These are phyloP conservation scores for Eristalinus sepulchralis DNA, from an alignment of 2,888 invertebrate species.

Conservation along the genomic window DNA sequence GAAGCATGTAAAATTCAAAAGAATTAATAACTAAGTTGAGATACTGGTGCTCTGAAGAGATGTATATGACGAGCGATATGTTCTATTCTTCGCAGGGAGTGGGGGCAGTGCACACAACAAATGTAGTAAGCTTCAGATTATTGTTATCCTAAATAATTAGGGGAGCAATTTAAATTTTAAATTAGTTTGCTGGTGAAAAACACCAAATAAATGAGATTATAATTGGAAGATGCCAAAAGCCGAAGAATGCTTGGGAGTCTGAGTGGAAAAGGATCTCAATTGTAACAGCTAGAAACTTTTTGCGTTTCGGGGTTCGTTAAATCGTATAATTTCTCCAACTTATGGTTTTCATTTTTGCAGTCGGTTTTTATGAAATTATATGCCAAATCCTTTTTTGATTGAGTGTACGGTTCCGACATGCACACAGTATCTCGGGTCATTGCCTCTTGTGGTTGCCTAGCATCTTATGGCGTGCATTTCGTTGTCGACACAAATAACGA, in stretches of 20 bases:
- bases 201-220: slow-evolving; percentile 35
- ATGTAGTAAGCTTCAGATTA: slow-evolving; percentile 59
- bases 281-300: neutral
- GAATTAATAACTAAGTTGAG: slow-evolving; percentile 67
- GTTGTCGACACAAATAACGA: neutral
- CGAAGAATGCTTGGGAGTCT: neutral
- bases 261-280: neutral
- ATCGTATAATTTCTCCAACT: neutral
- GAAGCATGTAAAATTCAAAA: slow-evolving; percentile 66
- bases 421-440: neutral
- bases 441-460: neutral
- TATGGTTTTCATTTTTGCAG: neutral
- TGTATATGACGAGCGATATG: neutral
- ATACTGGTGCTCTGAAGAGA: slow-evolving; percentile 34
- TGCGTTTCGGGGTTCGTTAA: neutral
- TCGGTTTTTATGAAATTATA: neutral
- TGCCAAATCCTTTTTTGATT: neutral
- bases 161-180: slow-evolving; percentile 68
- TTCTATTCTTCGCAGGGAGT: neutral
- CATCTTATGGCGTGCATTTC: neutral
- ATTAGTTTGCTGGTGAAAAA: slow-evolving; percentile 57
- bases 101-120: slow-evolving; percentile 36
- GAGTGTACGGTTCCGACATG: neutral
- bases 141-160: slow-evolving; percentile 70
- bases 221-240: slow-evolving; percentile 48